Evolutionary conservation across 1,140 invertebrate genomes (phyloP), one percentile per base, ranked within the genome.

Genomic region (Listronotus oregonensis): DNA sequence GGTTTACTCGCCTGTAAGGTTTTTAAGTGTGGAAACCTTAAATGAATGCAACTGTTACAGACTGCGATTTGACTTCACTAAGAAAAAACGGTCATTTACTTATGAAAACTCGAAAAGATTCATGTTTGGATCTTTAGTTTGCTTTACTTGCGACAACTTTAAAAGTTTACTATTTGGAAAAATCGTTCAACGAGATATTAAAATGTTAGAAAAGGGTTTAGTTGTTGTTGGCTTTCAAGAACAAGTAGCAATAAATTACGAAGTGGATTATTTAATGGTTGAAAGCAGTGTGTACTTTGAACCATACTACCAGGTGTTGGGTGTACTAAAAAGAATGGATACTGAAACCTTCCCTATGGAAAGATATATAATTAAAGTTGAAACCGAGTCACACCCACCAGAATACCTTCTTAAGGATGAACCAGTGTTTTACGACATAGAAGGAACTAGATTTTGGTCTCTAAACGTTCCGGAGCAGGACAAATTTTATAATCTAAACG

Each of bases 111-210:
- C 82, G 0, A 86, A 86, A 73, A 78, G 86, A 50, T 83, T 94
- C 31, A 83, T 92, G 73, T 86, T 79, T 77, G 91, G 91, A 0
- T 87, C 89, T 0, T 77, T 94, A n/a, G 69, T 94, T 0, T 85
- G 89, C 64, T 83, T 94, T 27, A 89, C 89, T 0, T 78, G 68
- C 9, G 85, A 90, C 72, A 81, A 87, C 49, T 93, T 92, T 75
- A 77, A 83, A 31, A 84, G 83, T 32, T 79, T 91, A 34, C 77
- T 89, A 37, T 85, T 91, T 69, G 90, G 85, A 14, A 86, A 84
- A 1, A 86, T 93, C 17, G 73, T 80, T 6, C 81, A 89, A 31
- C 79, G 87, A 44, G 81, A 89, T 40, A 34, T 69, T 0, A 73
- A 83, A 37, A 67, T 77, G 40, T 58, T 86, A 0, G 65, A 73